phyloP scores from a whole-genome alignment of 2,888 invertebrate genomes.

The Danaus chrysippus region DNA sequence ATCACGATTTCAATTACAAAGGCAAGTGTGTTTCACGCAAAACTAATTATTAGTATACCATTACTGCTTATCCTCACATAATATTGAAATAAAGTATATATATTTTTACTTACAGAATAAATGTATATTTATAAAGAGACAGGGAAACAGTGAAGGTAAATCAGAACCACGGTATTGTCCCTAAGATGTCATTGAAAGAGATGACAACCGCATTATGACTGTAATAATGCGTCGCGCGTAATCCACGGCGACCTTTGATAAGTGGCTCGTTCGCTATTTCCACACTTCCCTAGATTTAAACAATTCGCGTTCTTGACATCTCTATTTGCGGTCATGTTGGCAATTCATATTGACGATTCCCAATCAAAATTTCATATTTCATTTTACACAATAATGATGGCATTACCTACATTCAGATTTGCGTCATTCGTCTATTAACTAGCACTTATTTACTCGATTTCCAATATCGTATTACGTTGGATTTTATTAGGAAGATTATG shows the following conservation, averaged over 20 bases:
- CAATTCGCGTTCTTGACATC: constrained; percentile 29
- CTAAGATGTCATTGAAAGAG: constrained; percentile 22
- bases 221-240: constrained; percentile 42
- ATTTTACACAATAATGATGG: too few species aligned
- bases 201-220: constrained; percentile 35
- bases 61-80: too few species aligned
- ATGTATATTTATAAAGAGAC: background rate
- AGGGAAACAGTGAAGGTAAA: background rate
- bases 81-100: too few species aligned
- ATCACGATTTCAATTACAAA: constrained; percentile 39
- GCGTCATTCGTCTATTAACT: too few species aligned
- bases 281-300: constrained; percentile 20
- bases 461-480: background rate
- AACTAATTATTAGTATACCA: background rate
- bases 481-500: constrained; percentile 1
- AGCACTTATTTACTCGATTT: background rate
- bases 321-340: constrained; percentile 21
- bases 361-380: too few species aligned
- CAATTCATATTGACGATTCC: too few species aligned
- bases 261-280: constrained; percentile 33
- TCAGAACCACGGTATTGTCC: background rate
- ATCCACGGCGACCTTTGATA: constrained; percentile 43
- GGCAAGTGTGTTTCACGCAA: constrained; percentile 12
- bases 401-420: too few species aligned
- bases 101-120: too few species aligned